Evolutionary conservation across 2,113 vertebrate species (phyloP), one percentile per base, ranked within the genome.

Genomic region (Brachionichthys hirsutus): DNA sequence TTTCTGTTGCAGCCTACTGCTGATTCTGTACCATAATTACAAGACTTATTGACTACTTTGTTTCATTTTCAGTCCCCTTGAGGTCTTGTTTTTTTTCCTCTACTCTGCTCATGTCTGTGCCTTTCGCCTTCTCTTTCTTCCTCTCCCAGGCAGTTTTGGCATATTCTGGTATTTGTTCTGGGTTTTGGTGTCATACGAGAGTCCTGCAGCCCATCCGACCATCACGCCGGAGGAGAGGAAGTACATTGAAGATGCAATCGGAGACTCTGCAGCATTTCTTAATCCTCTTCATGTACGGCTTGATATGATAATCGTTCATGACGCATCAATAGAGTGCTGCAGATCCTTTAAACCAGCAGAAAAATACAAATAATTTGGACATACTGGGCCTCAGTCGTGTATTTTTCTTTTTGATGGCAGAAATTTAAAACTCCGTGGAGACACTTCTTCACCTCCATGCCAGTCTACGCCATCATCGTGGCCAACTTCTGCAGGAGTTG

Each of bases 141-240:
- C 56, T 73, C 70, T 76, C 79, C 42, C 83, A 97, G 97, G 97
- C 83, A 92, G 92, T 43, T 93, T 98, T 90, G 97, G 97, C 71
- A 94, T 99, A 89, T 90, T 97, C 75, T 99, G 97, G 97, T 99
- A 98, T 74, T 88, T 98, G 87, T 99, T 99, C 87, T 98, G 97
- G 97, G 84, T 98, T 83, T 90, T 98, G 90, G 95, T 99, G 78
- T 98, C 97, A 1, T 99, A 98, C 6, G 97, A 98, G 87, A 99
- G 97, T 80, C 97, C 97, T 13, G 95, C 97, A 59, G 94, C 82
- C 22, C 97, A 99, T 57, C 97, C 97, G 53, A 98, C 97, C 0
- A 99, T 99, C 87, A 87, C 94, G 40, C 92, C 95, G 15, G 97
- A 99, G 90, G 97, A 98, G 84, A 94, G 94, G 63, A 95, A 94